Evolutionary conservation across 2,888 invertebrate genomes (phyloP), one percentile per base, ranked within the genome.

Genomic region (Spisula subtruncata): DNA sequence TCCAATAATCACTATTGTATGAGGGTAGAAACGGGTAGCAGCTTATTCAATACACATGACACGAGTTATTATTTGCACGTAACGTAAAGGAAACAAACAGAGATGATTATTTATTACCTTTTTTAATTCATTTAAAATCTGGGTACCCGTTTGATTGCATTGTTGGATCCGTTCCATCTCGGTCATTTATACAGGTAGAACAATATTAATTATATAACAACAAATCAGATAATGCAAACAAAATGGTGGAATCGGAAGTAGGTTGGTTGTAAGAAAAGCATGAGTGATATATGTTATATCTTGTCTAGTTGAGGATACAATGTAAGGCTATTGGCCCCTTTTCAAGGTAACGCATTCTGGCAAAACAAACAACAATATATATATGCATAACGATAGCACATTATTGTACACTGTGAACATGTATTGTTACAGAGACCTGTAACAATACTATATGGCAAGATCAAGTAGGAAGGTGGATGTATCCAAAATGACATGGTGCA

Each of bases 301-400:
- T 10, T 66, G 60, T 25, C 25, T 25, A 32, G 16, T 16, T 32
- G 35, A 75, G 32, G 75, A 32, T 35, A 32, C 14, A 75, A 18
- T 75, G 32, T 14, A 75, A 75, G 71, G 71, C 71, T 32, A 71
- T 32, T 71, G 71, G 71, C 71, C 71, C 71, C 29, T 60, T 60
- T n/a, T n/a, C 25, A 60, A 25, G 25, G 60, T 25, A 60, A 60
- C 25, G 60, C 60, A 60, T 60, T 41, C 60, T 60, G 60, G 60
- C 25, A 25, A 60, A n/a, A 60, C 25, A 25, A 60, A n/a, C 14
- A 60, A 18, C 60, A 60, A 60, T n/a, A 60, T 4, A 60, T 60
- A 60, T 60, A 60, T 51, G 60, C 12, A 60, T n/a, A 60, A 60
- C 18, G 25, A 60, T n/a, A 60, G 60, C 25, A 60, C 6, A 25